phyloP scores from a whole-genome alignment of 2,113 vertebrate species.

The Oryzias woworae region DNA sequence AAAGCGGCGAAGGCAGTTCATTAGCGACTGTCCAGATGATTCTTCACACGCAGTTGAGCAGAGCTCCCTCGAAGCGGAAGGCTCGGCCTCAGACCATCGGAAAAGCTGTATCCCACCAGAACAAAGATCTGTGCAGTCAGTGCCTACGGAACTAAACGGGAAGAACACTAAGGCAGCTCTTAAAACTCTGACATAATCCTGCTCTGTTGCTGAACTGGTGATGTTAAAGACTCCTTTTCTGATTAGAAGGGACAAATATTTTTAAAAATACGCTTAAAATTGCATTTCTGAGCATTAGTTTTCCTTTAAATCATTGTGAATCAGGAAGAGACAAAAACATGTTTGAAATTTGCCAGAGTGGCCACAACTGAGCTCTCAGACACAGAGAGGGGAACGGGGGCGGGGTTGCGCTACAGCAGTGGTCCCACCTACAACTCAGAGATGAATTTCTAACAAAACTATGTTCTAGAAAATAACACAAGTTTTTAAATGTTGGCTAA shows the following conservation, averaged over 20 bases:
- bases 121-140: conserved; percentile 28
- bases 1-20: conserved; percentile 29
- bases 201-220: conserved; percentile 20
- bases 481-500: too few relatives aligned
- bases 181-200: conserved; percentile 7
- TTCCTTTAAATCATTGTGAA: too few relatives aligned
- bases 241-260: too few relatives aligned
- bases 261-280: too few relatives aligned
- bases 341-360: neutral
- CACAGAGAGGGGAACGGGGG: too few relatives aligned
- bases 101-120: conserved; percentile 33
- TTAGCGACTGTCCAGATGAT: conserved; percentile 47
- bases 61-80: conserved; percentile 27
- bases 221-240: too few relatives aligned
- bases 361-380: too few relatives aligned
- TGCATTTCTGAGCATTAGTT: too few relatives aligned
- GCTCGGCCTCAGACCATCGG: conserved; percentile 40
- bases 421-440: too few relatives aligned
- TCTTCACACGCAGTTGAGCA: conserved; percentile 58
- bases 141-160: conserved; percentile 2
- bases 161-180: conserved; percentile 14
- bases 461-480: too few relatives aligned
- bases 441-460: too few relatives aligned
- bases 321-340: conserved; percentile 1
- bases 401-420: too few relatives aligned